phyloP scores from a whole-genome alignment of 1,140 invertebrate genomes.

The Drosophila sproati region DNA sequence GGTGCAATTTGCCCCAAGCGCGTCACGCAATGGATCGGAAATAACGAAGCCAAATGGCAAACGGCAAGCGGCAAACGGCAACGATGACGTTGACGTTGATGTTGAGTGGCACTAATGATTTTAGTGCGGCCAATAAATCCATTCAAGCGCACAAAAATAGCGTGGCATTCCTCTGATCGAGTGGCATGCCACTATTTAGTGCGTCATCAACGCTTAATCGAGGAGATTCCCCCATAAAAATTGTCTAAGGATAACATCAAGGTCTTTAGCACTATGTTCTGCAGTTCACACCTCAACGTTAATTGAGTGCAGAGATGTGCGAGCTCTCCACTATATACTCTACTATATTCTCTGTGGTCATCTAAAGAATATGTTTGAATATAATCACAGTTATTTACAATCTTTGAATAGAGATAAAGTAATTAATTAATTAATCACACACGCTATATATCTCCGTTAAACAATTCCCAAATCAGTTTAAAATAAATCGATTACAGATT shows the following conservation, averaged over 20 bases:
- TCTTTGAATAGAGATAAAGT: too few relatives aligned
- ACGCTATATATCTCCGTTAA: too few relatives aligned
- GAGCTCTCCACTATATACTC: background rate
- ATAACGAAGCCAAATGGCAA: background rate
- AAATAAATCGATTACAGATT: too few relatives aligned
- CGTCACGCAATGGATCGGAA: slow-evolving; percentile 57
- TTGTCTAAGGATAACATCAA: slow-evolving; percentile 27
- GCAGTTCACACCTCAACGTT: slow-evolving; percentile 76
- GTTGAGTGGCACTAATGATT: slow-evolving; percentile 75
- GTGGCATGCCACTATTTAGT: slow-evolving; percentile 65
- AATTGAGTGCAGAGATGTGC: slow-evolving; percentile 47
- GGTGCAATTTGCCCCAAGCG: slow-evolving; percentile 29
- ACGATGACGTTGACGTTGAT: background rate
- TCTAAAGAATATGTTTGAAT: too few relatives aligned
- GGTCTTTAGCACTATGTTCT: slow-evolving; percentile 52
- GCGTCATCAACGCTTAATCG: slow-evolving; percentile 76
- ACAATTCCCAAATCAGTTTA: too few relatives aligned
- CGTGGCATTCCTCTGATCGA: slow-evolving; percentile 56
- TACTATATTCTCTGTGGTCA: too few relatives aligned
- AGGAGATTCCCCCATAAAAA: slow-evolving; percentile 75
- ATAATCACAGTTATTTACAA: too few relatives aligned
- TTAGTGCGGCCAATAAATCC: slow-evolving; percentile 79
- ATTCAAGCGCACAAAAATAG: slow-evolving; percentile 65
- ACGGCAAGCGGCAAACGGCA: background rate
- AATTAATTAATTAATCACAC: too few relatives aligned